phyloP scores from a whole-genome alignment of 1,140 invertebrate species.

The Phortica variegata region DNA sequence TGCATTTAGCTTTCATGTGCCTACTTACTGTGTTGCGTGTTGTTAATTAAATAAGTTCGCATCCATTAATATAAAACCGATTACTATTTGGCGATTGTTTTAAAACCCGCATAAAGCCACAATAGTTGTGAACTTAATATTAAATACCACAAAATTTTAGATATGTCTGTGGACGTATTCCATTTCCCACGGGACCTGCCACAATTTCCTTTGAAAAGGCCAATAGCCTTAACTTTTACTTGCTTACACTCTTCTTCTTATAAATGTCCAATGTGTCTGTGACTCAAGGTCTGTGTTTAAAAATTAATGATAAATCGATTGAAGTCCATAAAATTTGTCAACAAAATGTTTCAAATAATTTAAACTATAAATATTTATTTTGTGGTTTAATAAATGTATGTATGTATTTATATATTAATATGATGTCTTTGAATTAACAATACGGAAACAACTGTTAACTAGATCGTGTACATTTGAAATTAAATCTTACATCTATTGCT shows the following conservation, averaged over 20 bases:
- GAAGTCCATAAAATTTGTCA: too few relatives aligned
- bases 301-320: constrained; percentile 30
- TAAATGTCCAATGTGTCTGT: constrained; percentile 31
- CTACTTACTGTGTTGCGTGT: too few relatives aligned
- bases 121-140: constrained; percentile 4
- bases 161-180: constrained; percentile 6
- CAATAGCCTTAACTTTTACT: constrained; percentile 7
- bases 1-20: too few relatives aligned
- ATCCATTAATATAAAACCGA: neutral
- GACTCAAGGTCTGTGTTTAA: constrained; percentile 16
- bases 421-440: neutral
- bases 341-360: constrained; percentile 3
- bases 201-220: too few relatives aligned
- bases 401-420: constrained; percentile 1
- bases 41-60: too few relatives aligned
- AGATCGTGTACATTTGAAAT: neutral
- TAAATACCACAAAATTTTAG: neutral
- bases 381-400: constrained; percentile 9
- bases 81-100: too few relatives aligned
- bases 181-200: too few relatives aligned
- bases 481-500: neutral
- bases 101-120: constrained; percentile 3
- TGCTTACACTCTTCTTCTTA: constrained; percentile 26
- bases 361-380: constrained; percentile 1
- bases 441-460: neutral